A percentile compares a stretch with the other conserved stretches of the same genome.
phyloP scores from a whole-genome alignment of 2,888 invertebrate genomes.

The Rhabditoides inermis region DNA sequence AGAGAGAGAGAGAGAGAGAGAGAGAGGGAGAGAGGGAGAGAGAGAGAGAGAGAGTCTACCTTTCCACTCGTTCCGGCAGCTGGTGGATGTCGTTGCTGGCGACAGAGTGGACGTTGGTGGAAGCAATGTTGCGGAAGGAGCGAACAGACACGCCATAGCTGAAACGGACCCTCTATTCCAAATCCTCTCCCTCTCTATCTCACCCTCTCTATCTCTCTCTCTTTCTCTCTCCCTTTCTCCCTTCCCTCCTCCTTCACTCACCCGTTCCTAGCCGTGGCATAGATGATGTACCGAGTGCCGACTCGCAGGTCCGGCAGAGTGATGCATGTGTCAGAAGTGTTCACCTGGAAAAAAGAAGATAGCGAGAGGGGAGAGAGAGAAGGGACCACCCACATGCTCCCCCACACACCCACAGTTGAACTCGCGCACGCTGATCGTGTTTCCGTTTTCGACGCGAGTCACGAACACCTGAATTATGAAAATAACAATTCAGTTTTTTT shows the following conservation, averaged over 20 bases:
- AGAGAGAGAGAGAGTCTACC: conserved; percentile 6
- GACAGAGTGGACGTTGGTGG: conserved; percentile 27
- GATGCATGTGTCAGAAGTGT: conserved; percentile 62
- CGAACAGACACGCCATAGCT: no score
- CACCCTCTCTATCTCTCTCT: no score
- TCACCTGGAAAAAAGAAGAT: conserved; percentile 56
- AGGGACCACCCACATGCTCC: conserved; percentile 11
- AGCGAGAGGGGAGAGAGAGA: neutral
- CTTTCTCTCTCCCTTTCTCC: neutral
- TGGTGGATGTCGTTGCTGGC: conserved; percentile 24
- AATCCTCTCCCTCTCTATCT: no score
- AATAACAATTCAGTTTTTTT: no score
- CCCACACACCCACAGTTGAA: conserved; percentile 33
- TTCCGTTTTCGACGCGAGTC: conserved; percentile 27
- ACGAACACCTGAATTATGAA: no score
- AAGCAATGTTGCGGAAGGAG: conserved; percentile 26
- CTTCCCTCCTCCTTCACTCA: conserved; percentile 58
- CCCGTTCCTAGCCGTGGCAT: conserved; percentile 70
- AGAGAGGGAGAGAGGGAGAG: no score
- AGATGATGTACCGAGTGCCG: conserved; percentile 69
- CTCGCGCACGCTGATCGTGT: conserved; percentile 30
- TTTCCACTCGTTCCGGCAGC: conserved; percentile 34
- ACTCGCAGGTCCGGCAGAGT: conserved; percentile 64
- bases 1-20: no score
- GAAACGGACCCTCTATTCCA: no score